Evolutionary conservation across 1,140 invertebrate species (phyloP).

Genomic region (Rhagoletis zephyria): DNA sequence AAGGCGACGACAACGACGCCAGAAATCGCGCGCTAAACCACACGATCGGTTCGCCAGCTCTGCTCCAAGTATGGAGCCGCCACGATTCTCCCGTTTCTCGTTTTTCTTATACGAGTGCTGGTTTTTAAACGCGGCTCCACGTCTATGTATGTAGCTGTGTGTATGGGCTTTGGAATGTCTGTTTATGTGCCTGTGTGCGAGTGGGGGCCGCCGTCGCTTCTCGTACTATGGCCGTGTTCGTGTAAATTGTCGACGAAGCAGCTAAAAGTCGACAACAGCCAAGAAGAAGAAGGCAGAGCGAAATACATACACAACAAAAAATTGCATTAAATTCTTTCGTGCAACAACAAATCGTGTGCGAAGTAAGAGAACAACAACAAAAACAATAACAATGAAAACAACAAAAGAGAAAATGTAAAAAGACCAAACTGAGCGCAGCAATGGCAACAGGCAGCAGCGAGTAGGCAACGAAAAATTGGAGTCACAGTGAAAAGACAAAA

Average conservation of each 20-base stretch:
- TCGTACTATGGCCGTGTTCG: slow-evolving; percentile 51
- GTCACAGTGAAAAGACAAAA: not conserved
- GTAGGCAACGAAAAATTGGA: not conserved
- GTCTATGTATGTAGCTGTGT: no score
- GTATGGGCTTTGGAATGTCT: not conserved
- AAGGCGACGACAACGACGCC: not conserved
- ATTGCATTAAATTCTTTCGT: slow-evolving; percentile 72
- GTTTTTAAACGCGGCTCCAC: not conserved
- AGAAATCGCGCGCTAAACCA: slow-evolving; percentile 1
- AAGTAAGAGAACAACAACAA: slow-evolving; percentile 14
- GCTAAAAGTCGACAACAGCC: slow-evolving; percentile 49
- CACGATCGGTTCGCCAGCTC: not conserved
- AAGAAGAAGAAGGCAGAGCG: slow-evolving; percentile 50
- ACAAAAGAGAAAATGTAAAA: slow-evolving; percentile 29
- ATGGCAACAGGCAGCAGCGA: not conserved
- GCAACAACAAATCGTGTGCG: slow-evolving; percentile 62
- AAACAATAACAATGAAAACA: slow-evolving; percentile 24
- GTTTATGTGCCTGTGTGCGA: not conserved
- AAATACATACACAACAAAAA: slow-evolving; percentile 62
- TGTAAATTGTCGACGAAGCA: slow-evolving; percentile 62
- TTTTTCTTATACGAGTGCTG: not conserved
- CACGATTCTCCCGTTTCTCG: not conserved
- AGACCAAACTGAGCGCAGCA: not conserved
- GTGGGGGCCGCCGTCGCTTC: slow-evolving; percentile 8
- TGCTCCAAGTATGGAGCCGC: not conserved